Evolutionary conservation across 2,888 invertebrate species (phyloP).

Genomic region (Thumatha senex): DNA sequence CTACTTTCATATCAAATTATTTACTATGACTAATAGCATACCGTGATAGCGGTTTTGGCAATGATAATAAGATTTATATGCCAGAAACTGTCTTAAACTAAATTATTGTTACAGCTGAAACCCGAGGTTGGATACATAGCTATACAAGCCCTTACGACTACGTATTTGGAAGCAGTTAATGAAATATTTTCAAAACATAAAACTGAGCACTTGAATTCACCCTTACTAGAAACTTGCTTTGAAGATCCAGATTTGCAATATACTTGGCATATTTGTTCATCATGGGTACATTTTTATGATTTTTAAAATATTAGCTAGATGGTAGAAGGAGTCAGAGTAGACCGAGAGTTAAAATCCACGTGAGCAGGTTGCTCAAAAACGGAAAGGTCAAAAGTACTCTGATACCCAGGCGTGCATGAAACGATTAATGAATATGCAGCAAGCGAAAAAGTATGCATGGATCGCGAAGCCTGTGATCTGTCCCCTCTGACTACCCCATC

Average conservation of each 20-base stretch:
- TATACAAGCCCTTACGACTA: constrained; percentile 63
- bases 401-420: too few species aligned
- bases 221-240: constrained; percentile 63
- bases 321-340: too few species aligned
- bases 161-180: constrained; percentile 64
- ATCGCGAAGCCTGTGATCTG: too few species aligned
- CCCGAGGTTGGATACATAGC: constrained; percentile 74
- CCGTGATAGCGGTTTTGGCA: constrained; percentile 11
- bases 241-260: constrained; percentile 61
- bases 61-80: constrained; percentile 11
- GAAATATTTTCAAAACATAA: constrained; percentile 54
- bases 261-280: constrained; percentile 70
- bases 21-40: neutral
- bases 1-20: neutral
- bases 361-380: too few species aligned
- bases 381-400: too few species aligned
- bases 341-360: too few species aligned
- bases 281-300: constrained; percentile 50
- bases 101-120: constrained; percentile 45
- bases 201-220: constrained; percentile 61
- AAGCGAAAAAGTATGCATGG: too few species aligned
- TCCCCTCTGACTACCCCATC: too few species aligned
- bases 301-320: neutral
- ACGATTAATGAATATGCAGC: too few species aligned
- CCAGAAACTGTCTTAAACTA: constrained; percentile 13